Conservation (phyloP, 2,797 vertebrate genomes). For the Margarornis squamiger region DNA sequence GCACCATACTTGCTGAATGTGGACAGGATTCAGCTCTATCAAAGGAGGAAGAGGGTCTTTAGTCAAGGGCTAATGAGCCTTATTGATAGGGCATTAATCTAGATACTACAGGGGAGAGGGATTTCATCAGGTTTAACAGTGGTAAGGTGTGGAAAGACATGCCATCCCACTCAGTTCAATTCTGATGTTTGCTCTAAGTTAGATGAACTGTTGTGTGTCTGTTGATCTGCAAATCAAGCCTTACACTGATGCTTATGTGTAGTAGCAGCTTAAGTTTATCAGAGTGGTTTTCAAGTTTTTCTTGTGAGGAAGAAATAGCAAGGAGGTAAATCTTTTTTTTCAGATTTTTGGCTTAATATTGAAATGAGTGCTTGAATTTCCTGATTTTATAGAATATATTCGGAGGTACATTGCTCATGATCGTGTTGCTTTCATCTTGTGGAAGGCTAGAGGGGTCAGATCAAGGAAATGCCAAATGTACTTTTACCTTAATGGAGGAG, state of each 20-base stretch:
- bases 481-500: background rate
- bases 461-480: background rate
- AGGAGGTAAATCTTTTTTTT: background rate
- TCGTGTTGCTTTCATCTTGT: background rate
- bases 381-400: background rate
- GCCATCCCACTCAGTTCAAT: background rate
- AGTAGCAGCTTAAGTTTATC: background rate
- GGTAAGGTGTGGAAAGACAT: background rate
- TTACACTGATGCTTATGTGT: background rate
- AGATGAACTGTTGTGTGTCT: background rate
- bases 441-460: background rate
- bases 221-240: background rate
- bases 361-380: background rate
- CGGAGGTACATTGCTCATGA: background rate
- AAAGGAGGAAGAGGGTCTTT: background rate
- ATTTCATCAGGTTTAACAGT: background rate
- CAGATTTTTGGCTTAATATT: background rate
- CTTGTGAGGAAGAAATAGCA: fast-evolving
- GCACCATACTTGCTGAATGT: background rate
- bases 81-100: background rate
- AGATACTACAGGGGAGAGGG: no score
- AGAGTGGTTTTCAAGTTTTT: background rate
- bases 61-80: background rate
- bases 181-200: background rate
- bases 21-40: background rate